Evolutionary conservation across 2,113 vertebrate genomes (phyloP), one percentile per base, ranked within the genome.

Genomic region (Clupea harengus): DNA sequence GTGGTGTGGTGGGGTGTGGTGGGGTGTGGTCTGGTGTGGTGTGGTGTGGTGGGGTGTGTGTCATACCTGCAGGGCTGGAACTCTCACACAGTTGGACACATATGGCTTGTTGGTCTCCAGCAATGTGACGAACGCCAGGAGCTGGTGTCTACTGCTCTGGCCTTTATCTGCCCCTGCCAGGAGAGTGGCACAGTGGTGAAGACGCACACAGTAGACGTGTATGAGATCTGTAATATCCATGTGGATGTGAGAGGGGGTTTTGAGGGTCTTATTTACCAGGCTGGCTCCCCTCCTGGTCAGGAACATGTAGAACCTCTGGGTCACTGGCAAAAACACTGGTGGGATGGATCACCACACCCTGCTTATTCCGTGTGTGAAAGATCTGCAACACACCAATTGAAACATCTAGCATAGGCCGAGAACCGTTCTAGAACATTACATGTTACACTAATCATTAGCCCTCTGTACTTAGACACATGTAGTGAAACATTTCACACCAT

Each of bases 41-140:
- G 54, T 20, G 17, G 22, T 57, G 4, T 57, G 54, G 54, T 18
- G 2, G 9, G 2, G 28, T 39, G 28, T 44, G 46, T n/a, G 32
- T 86, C 94, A 83, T 5, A 98, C 97, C 90, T 97, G 97, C 0
- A 98, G 92, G 0, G 97, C 97, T 0, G 97, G 97, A 2, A 96
- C 85, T 0, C 97, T 93, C 10, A 97, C 89, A 0, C 97, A 97
- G 95, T 97, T 98, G 44, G 97, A 95, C 89, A 99, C 87, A 92
- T 97, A 99, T 0, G 97, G 96, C 25, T 96, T 99, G 94, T 94
- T 97, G 90, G 98, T 99, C 93, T 99, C 97, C 89, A 99, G 89
- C 86, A 99, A 93, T 2, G 97, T 98, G 85, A 98, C 97, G 0
- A 97, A 99, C 87, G 95, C 92, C 0, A 99, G 92, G 81, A 99